phyloP scores from a whole-genome alignment of 2,797 vertebrate species.

The Iguana delicatissima region DNA sequence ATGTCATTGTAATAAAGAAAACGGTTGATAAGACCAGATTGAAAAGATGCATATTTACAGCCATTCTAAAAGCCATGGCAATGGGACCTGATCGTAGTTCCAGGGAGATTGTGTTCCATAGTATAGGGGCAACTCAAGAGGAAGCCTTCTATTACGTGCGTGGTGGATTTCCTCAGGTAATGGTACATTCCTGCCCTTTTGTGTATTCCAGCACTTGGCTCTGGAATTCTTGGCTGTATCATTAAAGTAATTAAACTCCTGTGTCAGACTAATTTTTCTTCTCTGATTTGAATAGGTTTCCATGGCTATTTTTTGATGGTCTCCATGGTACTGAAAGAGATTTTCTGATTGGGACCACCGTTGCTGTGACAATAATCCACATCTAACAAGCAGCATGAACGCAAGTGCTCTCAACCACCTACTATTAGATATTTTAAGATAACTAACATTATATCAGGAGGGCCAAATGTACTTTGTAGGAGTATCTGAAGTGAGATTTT shows the following conservation, averaged over 20 bases:
- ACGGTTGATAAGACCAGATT: no score
- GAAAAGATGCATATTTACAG: no score
- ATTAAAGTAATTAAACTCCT: constrained; percentile 33
- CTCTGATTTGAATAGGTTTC: constrained; percentile 29
- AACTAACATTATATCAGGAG: constrained; percentile 14
- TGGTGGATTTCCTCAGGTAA: background rate
- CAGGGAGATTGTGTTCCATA: no score
- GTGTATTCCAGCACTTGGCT: no score
- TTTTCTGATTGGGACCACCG: constrained; percentile 29
- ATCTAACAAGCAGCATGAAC: constrained; percentile 37
- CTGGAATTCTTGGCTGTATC: background rate
- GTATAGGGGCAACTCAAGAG: background rate
- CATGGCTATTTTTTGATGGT: constrained; percentile 29
- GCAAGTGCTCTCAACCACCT: constrained; percentile 24
- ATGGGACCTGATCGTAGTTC: no score
- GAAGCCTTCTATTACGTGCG: background rate
- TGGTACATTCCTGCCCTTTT: background rate
- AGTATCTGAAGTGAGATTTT: constrained; percentile 3
- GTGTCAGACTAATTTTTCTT: constrained; percentile 12
- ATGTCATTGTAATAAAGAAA: no score
- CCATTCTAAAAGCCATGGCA: no score
- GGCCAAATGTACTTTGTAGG: constrained; percentile 36
- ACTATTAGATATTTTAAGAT: constrained; percentile 37
- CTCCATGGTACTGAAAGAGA: constrained; percentile 37
- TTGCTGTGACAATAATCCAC: constrained; percentile 26